Percentiles rank a stretch among this genome's conserved stretches.
These are phyloP conservation scores for Holothuria scabra DNA, from an alignment of 53 echinoderm and acorn worm species.

Conservation along the genomic window DNA sequence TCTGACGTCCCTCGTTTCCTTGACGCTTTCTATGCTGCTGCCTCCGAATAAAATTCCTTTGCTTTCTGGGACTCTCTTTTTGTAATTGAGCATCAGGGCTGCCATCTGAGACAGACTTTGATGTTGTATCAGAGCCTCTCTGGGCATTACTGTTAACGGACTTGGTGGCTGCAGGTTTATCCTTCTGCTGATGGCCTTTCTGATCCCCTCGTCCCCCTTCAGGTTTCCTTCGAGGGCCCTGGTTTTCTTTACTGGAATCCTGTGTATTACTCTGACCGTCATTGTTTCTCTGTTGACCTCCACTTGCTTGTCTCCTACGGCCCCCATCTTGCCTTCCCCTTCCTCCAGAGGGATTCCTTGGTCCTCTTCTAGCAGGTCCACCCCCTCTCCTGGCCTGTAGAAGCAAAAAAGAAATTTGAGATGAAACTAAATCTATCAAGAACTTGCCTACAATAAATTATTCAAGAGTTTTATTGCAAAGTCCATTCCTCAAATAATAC, in stretches of 20 bases:
- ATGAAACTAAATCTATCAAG: too few relatives aligned
- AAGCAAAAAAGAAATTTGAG: too few relatives aligned
- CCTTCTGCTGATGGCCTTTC: slow-evolving; percentile 22
- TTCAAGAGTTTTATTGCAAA: too few relatives aligned
- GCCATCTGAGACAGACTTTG: slow-evolving; percentile 20
- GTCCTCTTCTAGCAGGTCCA: slow-evolving; percentile 47
- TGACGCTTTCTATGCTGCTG: slow-evolving; percentile 13
- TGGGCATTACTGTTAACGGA: slow-evolving; percentile 40
- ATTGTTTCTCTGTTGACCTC: slow-evolving; percentile 39
- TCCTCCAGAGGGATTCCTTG: slow-evolving; percentile 52
- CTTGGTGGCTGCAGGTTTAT: not conserved
- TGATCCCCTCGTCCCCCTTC: not conserved
- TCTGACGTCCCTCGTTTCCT: slow-evolving; percentile 10
- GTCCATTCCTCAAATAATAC: too few relatives aligned
- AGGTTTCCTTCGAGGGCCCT: slow-evolving; percentile 15
- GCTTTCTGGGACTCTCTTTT: slow-evolving; percentile 25
- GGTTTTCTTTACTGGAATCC: slow-evolving; percentile 27
- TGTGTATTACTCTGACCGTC: slow-evolving; percentile 53
- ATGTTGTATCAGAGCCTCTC: not conserved
- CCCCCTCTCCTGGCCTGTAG: slow-evolving; percentile 37
- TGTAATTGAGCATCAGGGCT: not conserved
- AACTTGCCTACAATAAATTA: too few relatives aligned
- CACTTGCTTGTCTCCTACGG: slow-evolving; percentile 35
- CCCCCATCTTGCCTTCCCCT: slow-evolving; percentile 49
- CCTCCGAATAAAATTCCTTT: slow-evolving; percentile 27